Percentiles rank a stretch among this genome's conserved stretches.
Conservation (phyloP, 23 tunicate genomes). For the Clavelina lepadiformis region DNA sequence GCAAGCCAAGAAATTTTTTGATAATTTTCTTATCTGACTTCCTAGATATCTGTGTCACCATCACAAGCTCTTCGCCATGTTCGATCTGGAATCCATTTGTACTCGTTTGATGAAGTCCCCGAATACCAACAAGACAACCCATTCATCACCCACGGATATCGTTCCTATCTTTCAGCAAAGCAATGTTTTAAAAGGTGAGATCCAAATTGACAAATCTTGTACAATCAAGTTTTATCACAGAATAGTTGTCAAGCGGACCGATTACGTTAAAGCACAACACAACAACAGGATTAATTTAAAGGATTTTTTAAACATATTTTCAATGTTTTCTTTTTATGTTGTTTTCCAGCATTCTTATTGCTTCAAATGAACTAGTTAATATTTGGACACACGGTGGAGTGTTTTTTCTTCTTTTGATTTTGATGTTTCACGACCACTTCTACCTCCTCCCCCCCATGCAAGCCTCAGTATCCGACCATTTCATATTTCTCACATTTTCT, state of each 20-base stretch:
- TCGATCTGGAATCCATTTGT: constrained; percentile 42
- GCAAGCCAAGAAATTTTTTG: not conserved
- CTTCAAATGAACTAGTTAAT: constrained; percentile 74
- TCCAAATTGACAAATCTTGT: not conserved
- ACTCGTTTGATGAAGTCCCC: constrained; percentile 50
- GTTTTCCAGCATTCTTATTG: constrained; percentile 19
- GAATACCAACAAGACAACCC: constrained; percentile 48
- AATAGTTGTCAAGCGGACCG: too few relatives aligned
- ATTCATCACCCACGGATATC: constrained; percentile 63
- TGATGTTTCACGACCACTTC: constrained; percentile 51
- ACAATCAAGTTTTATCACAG: not conserved
- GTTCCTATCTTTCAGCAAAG: constrained; percentile 73
- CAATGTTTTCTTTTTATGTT: not conserved
- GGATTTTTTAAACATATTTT: not conserved
- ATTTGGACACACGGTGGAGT: constrained; percentile 78
- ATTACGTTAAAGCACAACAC: not conserved
- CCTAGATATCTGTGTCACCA: constrained; percentile 20
- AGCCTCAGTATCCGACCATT: constrained; percentile 31
- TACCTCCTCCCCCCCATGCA: constrained; percentile 26
- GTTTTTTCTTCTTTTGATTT: constrained; percentile 24
- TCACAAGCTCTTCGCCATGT: constrained; percentile 39
- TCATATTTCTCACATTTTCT: constrained; percentile 39
- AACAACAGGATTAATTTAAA: not conserved
- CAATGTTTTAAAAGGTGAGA: constrained; percentile 61
- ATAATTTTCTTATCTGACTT: not conserved